Evolutionary conservation across 2,888 invertebrate species (phyloP).

Genomic region (Lasioglossum villosulum): DNA sequence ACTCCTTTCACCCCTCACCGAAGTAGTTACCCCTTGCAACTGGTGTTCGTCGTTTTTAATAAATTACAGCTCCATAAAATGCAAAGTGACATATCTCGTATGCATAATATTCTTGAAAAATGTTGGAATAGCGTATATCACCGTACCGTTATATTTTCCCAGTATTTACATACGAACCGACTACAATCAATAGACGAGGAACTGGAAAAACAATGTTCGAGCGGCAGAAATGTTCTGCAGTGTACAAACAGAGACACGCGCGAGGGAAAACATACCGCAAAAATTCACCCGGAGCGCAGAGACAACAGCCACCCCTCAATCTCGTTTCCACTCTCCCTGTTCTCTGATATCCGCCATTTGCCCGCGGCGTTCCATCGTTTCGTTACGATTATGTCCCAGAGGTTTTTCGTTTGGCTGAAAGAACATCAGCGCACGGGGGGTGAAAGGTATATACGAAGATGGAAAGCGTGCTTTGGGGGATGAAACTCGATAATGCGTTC

Average conservation of each 20-base stretch:
- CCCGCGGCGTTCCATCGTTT: slow-evolving; percentile 30
- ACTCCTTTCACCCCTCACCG: too few relatives aligned
- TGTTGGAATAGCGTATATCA: too few relatives aligned
- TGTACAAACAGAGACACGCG: slow-evolving; percentile 5
- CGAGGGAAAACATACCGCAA: slow-evolving; percentile 22
- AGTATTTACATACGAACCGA: neutral
- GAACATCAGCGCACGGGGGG: slow-evolving; percentile 23
- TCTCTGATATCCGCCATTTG: slow-evolving; percentile 25
- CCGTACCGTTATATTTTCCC: neutral
- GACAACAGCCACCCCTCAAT: slow-evolving; percentile 38
- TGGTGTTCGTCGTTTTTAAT: neutral
- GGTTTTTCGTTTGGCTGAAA: slow-evolving; percentile 22
- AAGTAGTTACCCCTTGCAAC: neutral
- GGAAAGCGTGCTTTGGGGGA: slow-evolving; percentile 18
- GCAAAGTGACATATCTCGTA: neutral
- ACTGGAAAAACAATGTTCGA: slow-evolving; percentile 7
- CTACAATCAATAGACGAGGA: slow-evolving; percentile 12
- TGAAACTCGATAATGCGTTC: slow-evolving; percentile 58
- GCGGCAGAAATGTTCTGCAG: neutral
- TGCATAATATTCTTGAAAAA: neutral
- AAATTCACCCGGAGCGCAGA: slow-evolving; percentile 5
- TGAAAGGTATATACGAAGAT: slow-evolving; percentile 35
- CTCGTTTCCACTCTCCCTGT: slow-evolving; percentile 20
- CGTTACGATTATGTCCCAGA: slow-evolving; percentile 45
- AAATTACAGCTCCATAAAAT: too few relatives aligned